Base-by-base conservation (phyloP, 2,888 invertebrate genomes). In the Ligdia adustata region DNA sequence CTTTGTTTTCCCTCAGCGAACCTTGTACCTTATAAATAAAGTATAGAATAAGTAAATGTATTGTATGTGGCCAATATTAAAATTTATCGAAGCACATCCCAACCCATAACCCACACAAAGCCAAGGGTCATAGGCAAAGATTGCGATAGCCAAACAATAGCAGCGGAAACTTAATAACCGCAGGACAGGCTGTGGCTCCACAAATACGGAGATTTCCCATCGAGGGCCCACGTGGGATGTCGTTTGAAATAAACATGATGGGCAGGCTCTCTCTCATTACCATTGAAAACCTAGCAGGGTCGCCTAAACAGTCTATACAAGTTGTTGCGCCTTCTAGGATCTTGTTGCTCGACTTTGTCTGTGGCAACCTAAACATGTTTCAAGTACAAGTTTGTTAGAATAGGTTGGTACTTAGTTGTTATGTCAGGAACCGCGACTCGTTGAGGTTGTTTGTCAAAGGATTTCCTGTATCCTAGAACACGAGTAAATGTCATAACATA, bases 191-290 rank as follows among this genome's bases (percentile, higher is more conserved):
- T 22, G 18, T 33, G 40, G 29, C 24, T 29, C 26, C 47, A 27
- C 40, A 37, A 47, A 42, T 26, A 44, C 32, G 32, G 31, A 7
- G 39, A 26, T 32, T 66, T 70, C 63, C 67, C 67, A 72, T 46
- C 38, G 41, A 45, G 20, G 48, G 39, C 32, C 55, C 62, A 68
- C 66, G 69, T 66, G 65, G 71, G 65, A 62, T 64, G 66, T 68
- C 56, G 57, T 60, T 63, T 60, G 58, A 63, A 70, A 69, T 66
- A 61, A 57, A 71, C 67, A 71, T 66, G 67, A 67, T 64, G 63
- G 58, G 60, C 56, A 50, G 48, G 55, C 68, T 72, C 72, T 72
- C 71, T 63, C 71, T 69, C 67, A 72, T 70, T 72, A 70, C 62
- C 68, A 72, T 73, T 66, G 61, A 66, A 60, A 62, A 59, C 59